These are phyloP conservation scores for Liolophura sinensis DNA, from an alignment of 1,140 invertebrate genomes.

Conservation along the genomic window DNA sequence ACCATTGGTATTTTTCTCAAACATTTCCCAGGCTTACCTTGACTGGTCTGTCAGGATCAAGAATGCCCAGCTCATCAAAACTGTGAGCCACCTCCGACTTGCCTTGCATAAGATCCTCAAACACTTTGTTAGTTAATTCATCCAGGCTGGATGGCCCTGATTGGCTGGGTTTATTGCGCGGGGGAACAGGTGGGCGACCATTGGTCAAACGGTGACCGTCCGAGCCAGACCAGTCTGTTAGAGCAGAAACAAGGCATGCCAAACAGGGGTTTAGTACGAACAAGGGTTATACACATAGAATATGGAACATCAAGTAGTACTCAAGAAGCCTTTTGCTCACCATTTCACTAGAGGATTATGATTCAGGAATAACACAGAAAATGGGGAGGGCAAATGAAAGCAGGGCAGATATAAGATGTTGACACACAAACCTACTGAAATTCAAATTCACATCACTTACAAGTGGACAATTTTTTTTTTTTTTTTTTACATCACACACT, in stretches of 20 bases:
- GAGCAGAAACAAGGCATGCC: conserved; percentile 8
- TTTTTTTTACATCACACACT: too few relatives aligned
- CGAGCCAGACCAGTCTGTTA: conserved; percentile 22
- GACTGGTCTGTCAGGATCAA: conserved; percentile 43
- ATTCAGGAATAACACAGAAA: too few relatives aligned
- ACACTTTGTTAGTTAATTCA: conserved; percentile 83
- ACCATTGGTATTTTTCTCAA: too few relatives aligned
- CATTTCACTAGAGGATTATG: too few relatives aligned
- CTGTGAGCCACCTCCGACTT: conserved; percentile 61
- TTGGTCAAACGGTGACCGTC: conserved; percentile 17
- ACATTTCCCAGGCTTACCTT: conserved; percentile 34
- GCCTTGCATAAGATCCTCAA: conserved; percentile 78
- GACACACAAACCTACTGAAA: too few relatives aligned
- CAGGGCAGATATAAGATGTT: too few relatives aligned
- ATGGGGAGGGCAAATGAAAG: too few relatives aligned
- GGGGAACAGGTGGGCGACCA: conserved; percentile 21
- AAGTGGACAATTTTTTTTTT: too few relatives aligned
- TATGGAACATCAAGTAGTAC: not conserved
- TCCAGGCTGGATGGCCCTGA: conserved; percentile 61
- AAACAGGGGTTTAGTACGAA: not conserved
- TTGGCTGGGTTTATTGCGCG: conserved; percentile 7
- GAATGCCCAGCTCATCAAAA: conserved; percentile 59
- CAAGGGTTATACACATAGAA: not conserved
- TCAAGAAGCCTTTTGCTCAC: not conserved
- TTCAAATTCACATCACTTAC: too few relatives aligned